Percentiles rank a stretch among this genome's conserved stretches.
These are phyloP conservation scores for Spinus olivaceus DNA, from an alignment of 2,797 vertebrate genomes.

Conservation along the genomic window DNA sequence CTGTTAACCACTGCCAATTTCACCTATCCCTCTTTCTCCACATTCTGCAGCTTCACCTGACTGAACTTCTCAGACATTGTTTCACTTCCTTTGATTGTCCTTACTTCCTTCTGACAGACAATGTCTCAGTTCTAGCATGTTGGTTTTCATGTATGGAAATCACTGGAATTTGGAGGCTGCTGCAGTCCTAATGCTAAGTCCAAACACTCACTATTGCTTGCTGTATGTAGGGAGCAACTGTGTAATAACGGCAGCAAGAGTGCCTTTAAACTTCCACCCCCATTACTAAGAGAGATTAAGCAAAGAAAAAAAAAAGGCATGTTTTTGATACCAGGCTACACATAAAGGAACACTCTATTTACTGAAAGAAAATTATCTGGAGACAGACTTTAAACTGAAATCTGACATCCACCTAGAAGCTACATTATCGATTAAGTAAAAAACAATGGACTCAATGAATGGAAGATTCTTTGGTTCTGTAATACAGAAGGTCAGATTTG, in stretches of 20 bases:
- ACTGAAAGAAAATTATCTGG: background rate
- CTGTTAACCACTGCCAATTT: background rate
- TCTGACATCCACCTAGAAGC: background rate
- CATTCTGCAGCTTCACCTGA: background rate
- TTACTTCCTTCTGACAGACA: background rate
- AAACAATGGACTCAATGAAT: background rate
- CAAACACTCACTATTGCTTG: background rate
- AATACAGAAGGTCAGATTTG: background rate
- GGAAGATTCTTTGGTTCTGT: background rate
- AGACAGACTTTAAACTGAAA: background rate
- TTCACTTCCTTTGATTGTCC: background rate
- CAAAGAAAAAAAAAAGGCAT: background rate
- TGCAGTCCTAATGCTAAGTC: background rate
- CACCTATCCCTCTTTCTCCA: background rate
- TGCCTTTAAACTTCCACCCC: background rate
- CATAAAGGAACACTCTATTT: background rate
- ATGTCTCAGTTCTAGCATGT: background rate
- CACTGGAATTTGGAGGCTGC: background rate
- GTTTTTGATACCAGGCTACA: background rate
- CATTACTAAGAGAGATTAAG: background rate
- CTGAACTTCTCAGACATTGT: background rate
- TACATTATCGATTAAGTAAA: background rate
- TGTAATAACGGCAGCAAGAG: background rate
- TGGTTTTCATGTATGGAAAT: background rate
- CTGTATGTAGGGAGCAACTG: background rate